phyloP scores from a whole-genome alignment of 2,797 vertebrate species.

The Danionella dracula region DNA sequence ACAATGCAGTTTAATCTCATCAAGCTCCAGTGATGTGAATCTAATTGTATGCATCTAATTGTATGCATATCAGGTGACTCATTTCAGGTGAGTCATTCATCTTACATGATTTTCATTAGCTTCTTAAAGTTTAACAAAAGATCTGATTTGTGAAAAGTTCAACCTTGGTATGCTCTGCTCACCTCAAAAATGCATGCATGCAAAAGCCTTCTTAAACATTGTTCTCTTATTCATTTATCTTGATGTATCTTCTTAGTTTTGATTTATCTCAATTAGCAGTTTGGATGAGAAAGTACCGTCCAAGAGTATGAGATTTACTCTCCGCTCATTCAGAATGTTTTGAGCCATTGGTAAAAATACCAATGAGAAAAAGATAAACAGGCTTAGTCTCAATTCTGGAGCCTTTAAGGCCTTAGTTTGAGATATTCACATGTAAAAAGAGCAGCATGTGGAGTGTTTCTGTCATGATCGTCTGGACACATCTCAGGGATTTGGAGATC shows the following conservation, averaged over 20 bases:
- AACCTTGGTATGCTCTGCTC: neutral
- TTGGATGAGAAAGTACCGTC: conserved; percentile 17
- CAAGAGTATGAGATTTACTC: conserved; percentile 22
- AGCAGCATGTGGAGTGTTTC: conserved; percentile 34
- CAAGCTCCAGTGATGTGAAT: conserved; percentile 30
- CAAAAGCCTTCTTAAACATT: conserved; percentile 18
- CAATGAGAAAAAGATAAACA: too few relatives aligned
- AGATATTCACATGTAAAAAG: conserved; percentile 40
- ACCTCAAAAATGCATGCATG: conserved; percentile 23
- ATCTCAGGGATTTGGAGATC: neutral
- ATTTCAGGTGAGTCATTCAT: conserved; percentile 10
- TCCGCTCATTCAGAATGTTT: conserved; percentile 21
- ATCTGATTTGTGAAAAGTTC: conserved; percentile 29
- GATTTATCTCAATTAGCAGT: conserved; percentile 33
- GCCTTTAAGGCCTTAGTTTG: conserved; percentile 21
- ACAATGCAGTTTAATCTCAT: conserved; percentile 32
- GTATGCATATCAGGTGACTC: conserved; percentile 32
- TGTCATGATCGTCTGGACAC: too few relatives aligned
- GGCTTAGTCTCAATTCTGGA: conserved; percentile 38
- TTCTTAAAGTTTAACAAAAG: too few relatives aligned
- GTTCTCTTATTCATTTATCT: conserved; percentile 43
- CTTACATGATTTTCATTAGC: neutral
- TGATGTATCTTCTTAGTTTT: conserved; percentile 21
- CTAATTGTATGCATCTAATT: conserved; percentile 50
- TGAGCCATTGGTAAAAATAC: too few relatives aligned